Evolutionary conservation across 2,113 vertebrate species (phyloP), one percentile per base, ranked within the genome.

Genomic region (Vireo altiloquus): DNA sequence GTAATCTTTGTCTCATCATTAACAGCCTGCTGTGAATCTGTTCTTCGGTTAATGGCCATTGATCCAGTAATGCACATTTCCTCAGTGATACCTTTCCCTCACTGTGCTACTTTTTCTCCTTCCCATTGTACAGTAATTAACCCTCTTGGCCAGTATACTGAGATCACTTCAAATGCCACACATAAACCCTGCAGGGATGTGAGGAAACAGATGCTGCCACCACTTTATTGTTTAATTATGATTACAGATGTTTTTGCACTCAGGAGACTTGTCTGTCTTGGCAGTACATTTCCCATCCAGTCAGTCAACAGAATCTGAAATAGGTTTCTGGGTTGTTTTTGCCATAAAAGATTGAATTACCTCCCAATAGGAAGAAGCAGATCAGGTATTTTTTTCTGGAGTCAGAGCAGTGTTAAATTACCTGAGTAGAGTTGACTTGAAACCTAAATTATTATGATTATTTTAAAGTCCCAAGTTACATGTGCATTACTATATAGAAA

Each of bases 11-110:
- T 42, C 50, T 95, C 70, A 65, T 83, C 78, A 53, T 83, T 94
- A 94, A 84, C 85, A 90, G 52, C 77, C 92, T 83, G 83, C 94
- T 94, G 88, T 77, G 92, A 93, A 61, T 81, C 42, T 74, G 47
- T 52, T 90, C 87, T 82, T 52, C 75, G 49, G 11, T 65, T 89
- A 92, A 88, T 95, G 90, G 61, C 79, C 76, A 59, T 80, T 71
- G 94, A 95, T 86, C 84, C 80, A 59, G 64, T 85, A 90, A 96
- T 54, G 80, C 40, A 60, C 82, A 18, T 90, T 95, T 87, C 56
- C 84, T 85, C 82, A 40, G 47, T 57, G 87, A 56, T 68, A 39
- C 57, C 81, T 71, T 31, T 54, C 82, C 57, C 63, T 84, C 82
- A 15, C 30, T 85, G 24, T 78, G 84, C 53, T 90, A 30, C 49